Conservation (phyloP, 1,140 invertebrate species). For the Uloborus diversus region DNA sequence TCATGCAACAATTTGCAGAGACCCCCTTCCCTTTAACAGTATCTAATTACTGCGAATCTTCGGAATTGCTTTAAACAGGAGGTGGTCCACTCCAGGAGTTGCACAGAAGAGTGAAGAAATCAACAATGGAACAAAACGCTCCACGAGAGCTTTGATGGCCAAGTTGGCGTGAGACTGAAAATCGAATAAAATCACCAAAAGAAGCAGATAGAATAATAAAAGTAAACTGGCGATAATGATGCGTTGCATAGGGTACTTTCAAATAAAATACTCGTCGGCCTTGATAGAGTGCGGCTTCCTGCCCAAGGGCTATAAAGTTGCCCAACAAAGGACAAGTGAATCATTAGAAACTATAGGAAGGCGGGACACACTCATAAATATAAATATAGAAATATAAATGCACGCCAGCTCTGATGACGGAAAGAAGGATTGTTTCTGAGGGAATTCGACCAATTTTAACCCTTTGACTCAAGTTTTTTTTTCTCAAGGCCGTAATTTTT, state of each 20-base stretch:
- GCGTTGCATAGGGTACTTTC: neutral
- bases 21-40: neutral
- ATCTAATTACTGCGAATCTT: neutral
- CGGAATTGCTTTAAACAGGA: neutral
- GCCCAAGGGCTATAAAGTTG: neutral
- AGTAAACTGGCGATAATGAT: conserved; percentile 19
- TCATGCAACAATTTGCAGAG: too few species aligned
- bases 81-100: neutral
- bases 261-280: conserved; percentile 39
- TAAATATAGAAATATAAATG: neutral
- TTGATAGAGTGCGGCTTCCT: conserved; percentile 20
- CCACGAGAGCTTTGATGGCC: neutral
- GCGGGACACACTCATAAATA: conserved; percentile 29
- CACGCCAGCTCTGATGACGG: neutral
- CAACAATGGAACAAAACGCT: too few species aligned
- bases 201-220: neutral
- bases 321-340: conserved; percentile 38
- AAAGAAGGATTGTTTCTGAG: neutral
- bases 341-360: conserved; percentile 26
- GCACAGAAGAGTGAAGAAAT: too few species aligned
- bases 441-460: neutral
- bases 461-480: neutral
- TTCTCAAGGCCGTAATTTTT: too few species aligned
- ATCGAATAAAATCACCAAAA: neutral
- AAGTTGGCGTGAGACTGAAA: neutral